Evolutionary conservation across 1,140 invertebrate species (phyloP), one percentile per base, ranked within the genome.

Genomic region (Helicoverpa zea): DNA sequence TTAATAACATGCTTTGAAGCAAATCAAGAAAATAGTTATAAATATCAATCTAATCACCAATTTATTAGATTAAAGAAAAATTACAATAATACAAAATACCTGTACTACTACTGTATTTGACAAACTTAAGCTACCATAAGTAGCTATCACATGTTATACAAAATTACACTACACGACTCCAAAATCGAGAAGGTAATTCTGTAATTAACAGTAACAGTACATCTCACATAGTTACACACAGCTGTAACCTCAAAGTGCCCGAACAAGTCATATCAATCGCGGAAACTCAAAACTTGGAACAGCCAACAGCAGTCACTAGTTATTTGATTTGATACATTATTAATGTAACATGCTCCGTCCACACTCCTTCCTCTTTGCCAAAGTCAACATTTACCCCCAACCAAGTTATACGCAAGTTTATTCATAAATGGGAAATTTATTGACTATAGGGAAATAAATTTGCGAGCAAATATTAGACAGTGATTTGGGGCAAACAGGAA

Each of bases 321-420:
- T 61, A 75, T 75, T 76, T 76, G 73, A 52, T 76, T 63, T 76
- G 73, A 61, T 76, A 76, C 58, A 76, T 76, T 61, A 76, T 76
- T 76, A 76, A 76, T 76, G 58, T 63, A 9, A 76, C 73, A 75
- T 61, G 43, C 56, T 49, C 30, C 1, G 35, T 16, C 43, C 56
- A 29, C 35, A 58, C 12, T 61, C 56, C 56, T 23, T 75, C 58
- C 58, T 23, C 73, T 49, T 43, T 23, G 16, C 43, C 18, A 61
- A 72, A 63, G 73, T 76, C 35, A 76, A 76, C 73, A 76, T 73
- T 63, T 35, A 61, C 56, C 56, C 14, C 18, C 58, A 61, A 63
- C 51, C 58, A 76, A 76, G 58, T 76, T 76, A 58, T 58, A 58
- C 29, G 52, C 58, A 61, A 61, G 73, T 76, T 76, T 76, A 76